Evolutionary conservation across 2,888 invertebrate genomes (phyloP).

Genomic region (Sphinx pinastri): DNA sequence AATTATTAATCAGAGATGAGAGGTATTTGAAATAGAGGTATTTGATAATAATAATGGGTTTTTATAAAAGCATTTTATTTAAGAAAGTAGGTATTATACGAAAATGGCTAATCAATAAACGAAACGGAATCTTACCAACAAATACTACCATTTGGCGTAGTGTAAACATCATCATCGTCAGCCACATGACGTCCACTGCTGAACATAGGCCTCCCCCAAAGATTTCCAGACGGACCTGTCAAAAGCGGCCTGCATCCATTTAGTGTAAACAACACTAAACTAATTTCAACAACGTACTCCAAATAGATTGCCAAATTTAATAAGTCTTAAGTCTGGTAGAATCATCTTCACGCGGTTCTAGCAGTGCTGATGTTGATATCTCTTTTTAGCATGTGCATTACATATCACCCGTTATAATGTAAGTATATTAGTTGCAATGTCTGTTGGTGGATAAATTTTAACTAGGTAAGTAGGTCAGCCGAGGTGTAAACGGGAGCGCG

Average conservation of each 20-base stretch:
- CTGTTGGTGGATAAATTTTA: slow-evolving; percentile 63
- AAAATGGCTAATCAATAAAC: background rate
- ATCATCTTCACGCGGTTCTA: background rate
- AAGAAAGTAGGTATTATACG: too few relatives aligned
- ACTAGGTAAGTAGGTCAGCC: slow-evolving; percentile 59
- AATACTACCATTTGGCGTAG: background rate
- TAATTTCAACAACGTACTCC: background rate
- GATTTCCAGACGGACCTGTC: too few relatives aligned
- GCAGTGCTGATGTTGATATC: background rate
- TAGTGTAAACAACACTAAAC: too few relatives aligned
- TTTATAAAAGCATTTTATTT: too few relatives aligned
- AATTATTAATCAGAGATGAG: background rate
- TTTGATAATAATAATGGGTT: too few relatives aligned
- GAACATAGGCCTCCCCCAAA: too few relatives aligned
- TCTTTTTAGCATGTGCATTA: background rate
- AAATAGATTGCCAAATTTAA: background rate
- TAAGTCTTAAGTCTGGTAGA: background rate
- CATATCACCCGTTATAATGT: background rate
- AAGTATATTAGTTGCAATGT: slow-evolving; percentile 54
- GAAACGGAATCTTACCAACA: too few relatives aligned
- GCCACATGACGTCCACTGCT: too few relatives aligned
- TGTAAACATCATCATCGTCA: too few relatives aligned
- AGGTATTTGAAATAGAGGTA: too few relatives aligned
- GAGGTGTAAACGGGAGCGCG: slow-evolving; percentile 58
- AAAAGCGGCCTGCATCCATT: too few relatives aligned